Percentiles rank a stretch among this genome's conserved stretches.
These are phyloP conservation scores for Ischnura elegans DNA, from an alignment of 2,888 invertebrate genomes.

Conservation along the genomic window DNA sequence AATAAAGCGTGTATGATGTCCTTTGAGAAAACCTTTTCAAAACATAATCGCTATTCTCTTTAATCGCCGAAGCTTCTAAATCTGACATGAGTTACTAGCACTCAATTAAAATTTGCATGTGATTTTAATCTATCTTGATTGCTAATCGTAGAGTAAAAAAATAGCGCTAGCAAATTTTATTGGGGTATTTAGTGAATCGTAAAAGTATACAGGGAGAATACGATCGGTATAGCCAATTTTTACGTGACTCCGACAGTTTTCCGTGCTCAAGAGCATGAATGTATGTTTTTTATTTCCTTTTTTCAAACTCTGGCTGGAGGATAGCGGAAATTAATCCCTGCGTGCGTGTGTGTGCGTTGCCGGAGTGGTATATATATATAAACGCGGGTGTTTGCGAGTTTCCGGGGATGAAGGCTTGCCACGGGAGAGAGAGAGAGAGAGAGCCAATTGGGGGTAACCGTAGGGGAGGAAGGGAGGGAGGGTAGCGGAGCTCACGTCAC, in stretches of 20 bases:
- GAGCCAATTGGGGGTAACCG: neutral
- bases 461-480: neutral
- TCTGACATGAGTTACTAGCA: too few species aligned
- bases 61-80: too few species aligned
- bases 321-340: constrained; percentile 47
- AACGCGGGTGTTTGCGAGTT: neutral
- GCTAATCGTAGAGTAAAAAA: too few species aligned
- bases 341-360: constrained; percentile 17
- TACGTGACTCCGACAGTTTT: neutral
- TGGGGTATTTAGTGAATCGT: neutral
- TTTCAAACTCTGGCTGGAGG: neutral
- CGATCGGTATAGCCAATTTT: neutral
- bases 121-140: too few species aligned
- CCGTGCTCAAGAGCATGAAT: neutral
- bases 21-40: too few species aligned
- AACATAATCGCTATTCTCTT: too few species aligned
- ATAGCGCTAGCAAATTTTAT: neutral
- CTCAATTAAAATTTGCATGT: too few species aligned
- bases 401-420: neutral
- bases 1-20: too few species aligned
- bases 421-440: neutral
- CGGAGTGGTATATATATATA: neutral
- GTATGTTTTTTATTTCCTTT: too few species aligned
- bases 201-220: neutral
- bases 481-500: neutral